phyloP scores from a whole-genome alignment of 2,888 invertebrate species.

The Ypsolopha scabrella region DNA sequence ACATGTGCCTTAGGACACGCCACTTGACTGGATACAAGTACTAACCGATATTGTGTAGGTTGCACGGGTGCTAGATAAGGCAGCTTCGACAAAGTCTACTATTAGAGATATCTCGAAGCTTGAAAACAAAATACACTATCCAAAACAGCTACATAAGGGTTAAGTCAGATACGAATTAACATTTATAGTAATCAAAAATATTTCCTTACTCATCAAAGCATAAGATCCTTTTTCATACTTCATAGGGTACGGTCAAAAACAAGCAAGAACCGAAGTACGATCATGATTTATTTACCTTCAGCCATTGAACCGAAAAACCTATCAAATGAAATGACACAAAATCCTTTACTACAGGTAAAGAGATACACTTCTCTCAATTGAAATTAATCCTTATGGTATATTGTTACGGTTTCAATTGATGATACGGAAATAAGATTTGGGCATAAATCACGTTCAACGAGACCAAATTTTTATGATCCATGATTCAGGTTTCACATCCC shows the following conservation, averaged over 20 bases:
- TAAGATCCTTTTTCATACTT: no score
- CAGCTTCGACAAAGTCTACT: no score
- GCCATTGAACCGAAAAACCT: conserved; percentile 20
- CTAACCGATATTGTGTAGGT: not conserved
- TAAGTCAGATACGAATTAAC: no score
- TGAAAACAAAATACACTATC: not conserved
- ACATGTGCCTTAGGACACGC: conserved; percentile 6
- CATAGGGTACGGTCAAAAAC: no score
- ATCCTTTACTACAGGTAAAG: conserved; percentile 10
- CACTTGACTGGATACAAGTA: not conserved
- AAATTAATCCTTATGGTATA: not conserved
- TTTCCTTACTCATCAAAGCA: no score
- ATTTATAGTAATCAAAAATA: no score
- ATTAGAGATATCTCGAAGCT: no score
- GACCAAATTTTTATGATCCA: not conserved
- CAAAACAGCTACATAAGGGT: not conserved
- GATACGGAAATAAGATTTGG: not conserved
- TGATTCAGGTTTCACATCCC: not conserved
- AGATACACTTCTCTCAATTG: not conserved
- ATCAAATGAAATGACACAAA: conserved; percentile 22
- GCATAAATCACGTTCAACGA: no score
- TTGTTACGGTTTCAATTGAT: not conserved
- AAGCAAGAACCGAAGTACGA: no score
- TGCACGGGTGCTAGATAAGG: not conserved
- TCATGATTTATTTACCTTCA: conserved; percentile 17